Evolutionary conservation across 2,113 vertebrate genomes (phyloP), one percentile per base, ranked within the genome.

Genomic region (Carettochelys insculpta): DNA sequence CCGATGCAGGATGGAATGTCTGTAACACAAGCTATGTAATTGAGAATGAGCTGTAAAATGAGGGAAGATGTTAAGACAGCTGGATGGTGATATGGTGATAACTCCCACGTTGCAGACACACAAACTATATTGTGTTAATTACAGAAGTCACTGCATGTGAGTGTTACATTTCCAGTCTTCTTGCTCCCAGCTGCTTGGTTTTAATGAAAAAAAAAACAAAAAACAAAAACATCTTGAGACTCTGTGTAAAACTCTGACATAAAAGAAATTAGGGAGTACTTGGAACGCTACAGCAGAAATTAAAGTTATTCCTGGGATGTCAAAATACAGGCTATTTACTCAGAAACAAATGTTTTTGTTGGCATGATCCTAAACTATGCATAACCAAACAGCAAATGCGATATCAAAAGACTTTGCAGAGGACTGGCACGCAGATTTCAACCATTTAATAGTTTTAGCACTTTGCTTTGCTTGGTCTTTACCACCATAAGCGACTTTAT

Each of bases 11-110:
- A 85, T 90, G 92, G 85, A 51, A n/a, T 80, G 85, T 94, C 83
- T 95, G 90, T 94, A 94, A 90, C 90, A 78, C 48, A 94, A 45
- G 1, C 61, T 10, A 77, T 79, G 79, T 95, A 94, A 94, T 85
- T 84, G 83, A 45, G 86, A 78, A 78, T 76, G 78, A 89, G 6
- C 20, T 29, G 61, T 38, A 78, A 22, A 83, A 83, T 90, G 91
- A 93, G 76, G 61, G 71, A 92, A 82, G n/a, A 22, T 38, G 19
- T 20, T 19, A 68, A 68, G 80, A 75, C 31, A 41, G 48, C 80
- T 92, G 86, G 41, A 76, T n/a, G 78, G 3, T 14, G 8, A 12
- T 50, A 50, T n/a, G n/a, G n/a, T 34, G 78, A 93, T 43, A 50
- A 89, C 29, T 29, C 25, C 41, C 11, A 3, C 12, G 54, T 92